These are phyloP conservation scores for Perizoma affinitatum DNA, from an alignment of 2,888 invertebrate species.

Conservation along the genomic window DNA sequence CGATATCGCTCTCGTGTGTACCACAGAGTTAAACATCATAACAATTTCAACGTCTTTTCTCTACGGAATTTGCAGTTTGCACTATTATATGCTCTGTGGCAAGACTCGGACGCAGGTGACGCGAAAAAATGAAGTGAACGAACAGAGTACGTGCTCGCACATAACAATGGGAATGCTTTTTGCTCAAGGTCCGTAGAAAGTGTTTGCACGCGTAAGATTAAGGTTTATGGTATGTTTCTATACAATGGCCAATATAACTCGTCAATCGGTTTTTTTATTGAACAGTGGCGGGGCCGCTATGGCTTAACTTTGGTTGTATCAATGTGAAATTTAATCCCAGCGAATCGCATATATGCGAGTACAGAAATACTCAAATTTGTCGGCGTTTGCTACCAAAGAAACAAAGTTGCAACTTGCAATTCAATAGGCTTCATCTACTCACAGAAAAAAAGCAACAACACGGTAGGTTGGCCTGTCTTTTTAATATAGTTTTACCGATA, in stretches of 20 bases:
- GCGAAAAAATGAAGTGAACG: constrained; percentile 57
- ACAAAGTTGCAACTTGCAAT: constrained; percentile 18
- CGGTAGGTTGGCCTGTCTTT: too few species aligned
- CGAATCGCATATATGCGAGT: constrained; percentile 27
- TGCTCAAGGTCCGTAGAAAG: constrained; percentile 60
- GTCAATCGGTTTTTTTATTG: constrained; percentile 46
- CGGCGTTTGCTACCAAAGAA: constrained; percentile 7
- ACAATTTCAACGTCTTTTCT: too few species aligned
- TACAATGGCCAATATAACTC: constrained; percentile 56
- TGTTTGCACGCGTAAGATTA: constrained; percentile 52
- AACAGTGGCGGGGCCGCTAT: constrained; percentile 6
- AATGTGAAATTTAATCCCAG: constrained; percentile 27
- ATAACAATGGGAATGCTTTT: constrained; percentile 61
- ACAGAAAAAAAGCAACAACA: background rate
- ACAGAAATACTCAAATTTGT: constrained; percentile 7
- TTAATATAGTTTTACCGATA: too few species aligned
- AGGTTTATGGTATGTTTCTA: constrained; percentile 50
- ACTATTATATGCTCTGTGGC: background rate
- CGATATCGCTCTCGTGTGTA: too few species aligned
- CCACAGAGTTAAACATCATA: too few species aligned
- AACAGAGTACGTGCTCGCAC: constrained; percentile 49
- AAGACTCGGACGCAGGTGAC: constrained; percentile 43
- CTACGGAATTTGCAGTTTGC: background rate
- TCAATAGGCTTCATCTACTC: constrained; percentile 12
- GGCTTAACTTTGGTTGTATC: background rate